Conservation (phyloP, 2,888 invertebrate species). For the Apodemia zela region DNA sequence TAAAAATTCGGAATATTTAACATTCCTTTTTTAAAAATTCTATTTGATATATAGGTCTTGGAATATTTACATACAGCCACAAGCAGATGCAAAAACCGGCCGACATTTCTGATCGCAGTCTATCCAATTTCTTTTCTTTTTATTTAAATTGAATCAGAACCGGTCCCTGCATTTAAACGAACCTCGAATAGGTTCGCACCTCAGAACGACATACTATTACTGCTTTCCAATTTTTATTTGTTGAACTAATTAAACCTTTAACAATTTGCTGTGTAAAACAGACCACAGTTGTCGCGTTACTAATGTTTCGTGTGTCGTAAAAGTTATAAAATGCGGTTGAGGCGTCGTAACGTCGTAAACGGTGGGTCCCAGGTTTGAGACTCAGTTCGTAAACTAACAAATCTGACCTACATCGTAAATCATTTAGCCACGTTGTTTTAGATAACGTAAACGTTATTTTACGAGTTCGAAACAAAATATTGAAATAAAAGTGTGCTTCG, state of each 20-base stretch:
- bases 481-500: constrained; percentile 37
- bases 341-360: constrained; percentile 68
- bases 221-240: constrained; percentile 19
- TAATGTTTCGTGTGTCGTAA: constrained; percentile 47
- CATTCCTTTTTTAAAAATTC: constrained; percentile 10
- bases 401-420: constrained; percentile 77
- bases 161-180: constrained; percentile 62
- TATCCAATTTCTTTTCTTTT: constrained; percentile 42
- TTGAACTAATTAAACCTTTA: constrained; percentile 12
- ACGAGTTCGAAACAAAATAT: constrained; percentile 60
- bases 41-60: constrained; percentile 20
- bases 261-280: neutral
- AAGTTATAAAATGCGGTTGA: constrained; percentile 52
- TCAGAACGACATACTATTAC: constrained; percentile 36
- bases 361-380: constrained; percentile 63
- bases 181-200: constrained; percentile 53
- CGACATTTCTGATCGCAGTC: constrained; percentile 47
- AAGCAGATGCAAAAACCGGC: constrained; percentile 40
- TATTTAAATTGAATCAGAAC: constrained; percentile 49
- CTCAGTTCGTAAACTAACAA: constrained; percentile 70
- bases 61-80: constrained; percentile 23
- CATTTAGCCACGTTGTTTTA: constrained; percentile 72
- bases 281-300: constrained; percentile 28
- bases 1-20: neutral
- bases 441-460: constrained; percentile 20